phyloP scores from a whole-genome alignment of 30 jellyfish, hydroid and myxozoan genomes.

The Chrysaora quinquecirrha region DNA sequence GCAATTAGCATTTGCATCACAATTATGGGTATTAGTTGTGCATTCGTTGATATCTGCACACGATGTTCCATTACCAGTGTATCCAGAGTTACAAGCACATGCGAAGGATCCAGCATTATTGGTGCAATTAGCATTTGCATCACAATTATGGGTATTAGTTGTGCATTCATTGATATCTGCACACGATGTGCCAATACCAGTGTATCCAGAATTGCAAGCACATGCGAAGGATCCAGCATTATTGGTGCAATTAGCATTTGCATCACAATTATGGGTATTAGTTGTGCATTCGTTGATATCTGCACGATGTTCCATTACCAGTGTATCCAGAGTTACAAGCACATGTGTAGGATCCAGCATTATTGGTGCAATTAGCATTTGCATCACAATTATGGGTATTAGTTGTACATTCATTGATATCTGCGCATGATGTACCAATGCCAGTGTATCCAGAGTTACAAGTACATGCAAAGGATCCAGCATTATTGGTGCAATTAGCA shows the following conservation, averaged over 20 bases:
- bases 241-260: not conserved
- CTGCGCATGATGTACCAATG: slow-evolving; percentile 4
- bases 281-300: not conserved
- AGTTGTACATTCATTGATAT: slow-evolving; percentile 33
- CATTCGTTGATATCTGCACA: no score
- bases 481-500: not conserved
- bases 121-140: no score
- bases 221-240: not conserved
- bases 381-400: slow-evolving; percentile 5
- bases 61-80: no score
- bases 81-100: no score
- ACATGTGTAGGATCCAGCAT: not conserved
- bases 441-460: slow-evolving; percentile 24
- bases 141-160: no score
- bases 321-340: slow-evolving; percentile 10
- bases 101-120: no score
- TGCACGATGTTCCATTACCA: slow-evolving; percentile 7
- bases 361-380: slow-evolving; percentile 15
- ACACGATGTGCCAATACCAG: slow-evolving; percentile 24
- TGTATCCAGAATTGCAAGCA: slow-evolving; percentile 9
- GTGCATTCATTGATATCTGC: no score
- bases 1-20: no score
- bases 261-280: no score
- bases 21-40: no score
- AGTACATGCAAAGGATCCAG: slow-evolving; percentile 7